Conservation (phyloP, 2,888 invertebrate genomes). For the Euclidia mi region DNA sequence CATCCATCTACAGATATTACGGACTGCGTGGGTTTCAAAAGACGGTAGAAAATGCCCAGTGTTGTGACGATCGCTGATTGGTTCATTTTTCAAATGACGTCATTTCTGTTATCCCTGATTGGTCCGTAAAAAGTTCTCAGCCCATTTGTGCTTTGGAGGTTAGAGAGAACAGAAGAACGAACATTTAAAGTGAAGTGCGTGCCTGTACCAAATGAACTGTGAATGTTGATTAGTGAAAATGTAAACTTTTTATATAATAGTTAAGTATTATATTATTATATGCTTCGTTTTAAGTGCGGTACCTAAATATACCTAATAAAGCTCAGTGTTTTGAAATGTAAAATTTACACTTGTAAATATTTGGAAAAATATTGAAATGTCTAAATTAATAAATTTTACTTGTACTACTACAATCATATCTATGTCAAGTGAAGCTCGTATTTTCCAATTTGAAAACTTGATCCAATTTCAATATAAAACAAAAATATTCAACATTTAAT, state of each 20-base stretch:
- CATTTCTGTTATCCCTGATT: too few species aligned
- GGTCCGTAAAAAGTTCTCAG: too few species aligned
- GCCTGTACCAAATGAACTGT: slow-evolving; percentile 46
- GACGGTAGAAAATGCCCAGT: too few species aligned
- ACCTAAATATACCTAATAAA: slow-evolving; percentile 3
- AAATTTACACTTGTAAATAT: neutral
- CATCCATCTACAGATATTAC: too few species aligned
- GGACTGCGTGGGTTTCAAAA: too few species aligned
- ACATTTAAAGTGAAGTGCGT: slow-evolving; percentile 17
- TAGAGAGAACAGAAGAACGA: slow-evolving; percentile 1
- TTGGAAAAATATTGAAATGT: neutral
- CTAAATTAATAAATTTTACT: too few species aligned
- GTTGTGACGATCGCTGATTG: too few species aligned
- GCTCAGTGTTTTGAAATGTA: neutral
- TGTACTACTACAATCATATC: too few species aligned
- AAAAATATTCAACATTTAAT: neutral
- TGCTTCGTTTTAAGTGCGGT: slow-evolving; percentile 23
- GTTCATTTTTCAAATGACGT: too few species aligned
- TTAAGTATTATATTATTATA: slow-evolving; percentile 38
- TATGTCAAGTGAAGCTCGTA: too few species aligned
- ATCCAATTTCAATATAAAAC: neutral
- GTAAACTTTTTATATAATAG: slow-evolving; percentile 32
- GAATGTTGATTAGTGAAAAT: slow-evolving; percentile 39
- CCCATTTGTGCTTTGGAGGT: too few species aligned
- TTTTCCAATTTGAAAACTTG: too few species aligned